Evolutionary conservation across 2,888 invertebrate genomes (phyloP), one percentile per base, ranked within the genome.

Genomic region (Aphrophora alni): DNA sequence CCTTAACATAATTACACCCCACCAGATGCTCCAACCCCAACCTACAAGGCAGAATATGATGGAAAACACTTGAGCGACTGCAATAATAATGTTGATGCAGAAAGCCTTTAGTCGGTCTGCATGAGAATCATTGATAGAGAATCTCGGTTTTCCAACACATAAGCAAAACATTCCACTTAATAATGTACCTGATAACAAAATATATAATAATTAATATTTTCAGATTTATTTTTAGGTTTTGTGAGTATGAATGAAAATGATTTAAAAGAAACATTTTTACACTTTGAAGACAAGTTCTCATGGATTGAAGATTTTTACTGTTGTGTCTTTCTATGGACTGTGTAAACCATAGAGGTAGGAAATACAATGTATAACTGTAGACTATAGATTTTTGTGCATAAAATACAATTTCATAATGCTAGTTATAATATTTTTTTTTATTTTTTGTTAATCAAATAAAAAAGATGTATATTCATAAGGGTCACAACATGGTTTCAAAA

Each of bases 11-110:
- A 97, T 95, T 84, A 97, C 93, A 1, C 98, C 98, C 98, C 98
- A 98, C 93, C 97, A 97, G 83, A 98, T 94, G 82, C 97, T 97
- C 98, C 98, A 98, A 85, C 98, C 98, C 98, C 98, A 98, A 24
- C 98, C 96, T 68, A 97, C 97, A 77, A 97, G 92, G 87, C 98
- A 95, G 90, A 98, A 98, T 78, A 98, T 92, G 77, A 98, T 95
- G 27, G 98, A 98, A 89, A 98, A 97, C 86, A 97, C 90, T 89
- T 98, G 98, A 24, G 96, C 93, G 80, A 94, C 90, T 0, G 97
- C 98, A 80, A 98, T 96, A 84, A 97, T 89, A 44, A 94, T 89
- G 89, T 98, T 95, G 82, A 98, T 95, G 84, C 97, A 91, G 85
- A 98, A 92, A 1, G 97, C 93, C 27, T 95, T 95, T 85, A 96